phyloP scores from a whole-genome alignment of 2,797 vertebrate genomes.

The Presbytis comata region DNA sequence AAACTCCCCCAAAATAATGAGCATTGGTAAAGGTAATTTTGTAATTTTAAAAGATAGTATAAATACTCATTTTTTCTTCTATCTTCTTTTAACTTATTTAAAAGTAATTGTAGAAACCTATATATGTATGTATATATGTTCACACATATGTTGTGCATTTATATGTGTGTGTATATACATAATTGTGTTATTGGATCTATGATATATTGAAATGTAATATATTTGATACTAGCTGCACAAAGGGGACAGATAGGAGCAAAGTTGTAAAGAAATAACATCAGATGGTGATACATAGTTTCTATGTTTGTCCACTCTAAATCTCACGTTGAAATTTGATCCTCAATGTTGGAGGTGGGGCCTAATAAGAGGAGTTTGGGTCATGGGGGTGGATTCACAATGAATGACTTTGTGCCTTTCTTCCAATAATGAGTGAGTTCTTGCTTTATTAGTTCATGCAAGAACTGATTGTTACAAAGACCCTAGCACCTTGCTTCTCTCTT shows the following conservation, averaged over 20 bases:
- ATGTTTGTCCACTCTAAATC: too few relatives aligned
- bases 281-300: background rate
- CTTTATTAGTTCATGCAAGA: too few relatives aligned
- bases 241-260: background rate
- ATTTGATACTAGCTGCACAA: background rate
- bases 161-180: background rate
- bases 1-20: background rate
- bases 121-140: background rate
- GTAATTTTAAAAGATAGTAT: background rate
- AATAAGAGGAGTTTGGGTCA: too few relatives aligned
- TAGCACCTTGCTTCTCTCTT: too few relatives aligned
- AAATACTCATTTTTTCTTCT: background rate
- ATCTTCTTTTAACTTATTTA: background rate
- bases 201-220: background rate
- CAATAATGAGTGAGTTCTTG: too few relatives aligned
- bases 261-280: background rate
- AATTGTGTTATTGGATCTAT: background rate
- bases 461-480: too few relatives aligned
- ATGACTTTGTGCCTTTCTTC: too few relatives aligned
- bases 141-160: background rate
- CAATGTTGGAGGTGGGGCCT: too few relatives aligned
- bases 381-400: too few relatives aligned
- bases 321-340: too few relatives aligned
- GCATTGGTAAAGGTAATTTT: background rate
- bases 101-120: background rate